phyloP scores from a whole-genome alignment of 1,140 invertebrate genomes.

The Pseudomyrmex dendroicus region DNA sequence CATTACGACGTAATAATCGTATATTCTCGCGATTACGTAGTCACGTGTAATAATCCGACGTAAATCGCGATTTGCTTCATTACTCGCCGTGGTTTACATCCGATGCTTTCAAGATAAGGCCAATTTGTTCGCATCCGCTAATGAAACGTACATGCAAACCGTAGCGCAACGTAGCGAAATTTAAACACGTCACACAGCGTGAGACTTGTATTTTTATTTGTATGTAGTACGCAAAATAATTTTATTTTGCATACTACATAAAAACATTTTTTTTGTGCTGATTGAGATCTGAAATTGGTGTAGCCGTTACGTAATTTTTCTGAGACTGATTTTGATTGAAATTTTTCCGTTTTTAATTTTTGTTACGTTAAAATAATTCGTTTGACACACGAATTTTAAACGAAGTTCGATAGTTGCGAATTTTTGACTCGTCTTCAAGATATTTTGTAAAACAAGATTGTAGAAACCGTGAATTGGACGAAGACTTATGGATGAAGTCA shows the following conservation, averaged over 20 bases:
- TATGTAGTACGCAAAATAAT: too few relatives aligned
- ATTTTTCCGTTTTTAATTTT: too few relatives aligned
- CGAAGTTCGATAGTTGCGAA: not conserved
- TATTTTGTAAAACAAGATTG: slow-evolving; percentile 57
- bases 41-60: not conserved
- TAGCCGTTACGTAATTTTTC: too few relatives aligned
- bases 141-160: slow-evolving; percentile 38
- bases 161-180: slow-evolving; percentile 3
- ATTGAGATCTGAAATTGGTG: too few relatives aligned
- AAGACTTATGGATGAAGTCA: slow-evolving; percentile 23
- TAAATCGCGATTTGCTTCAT: slow-evolving; percentile 49
- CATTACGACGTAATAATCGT: slow-evolving; percentile 27
- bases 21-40: slow-evolving; percentile 35
- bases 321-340: too few relatives aligned
- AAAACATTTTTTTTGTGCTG: too few relatives aligned
- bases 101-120: slow-evolving; percentile 31
- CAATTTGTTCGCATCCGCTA: slow-evolving; percentile 51
- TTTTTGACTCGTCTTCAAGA: slow-evolving; percentile 62
- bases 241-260: too few relatives aligned
- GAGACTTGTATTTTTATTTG: not conserved
- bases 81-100: slow-evolving; percentile 34
- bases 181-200: slow-evolving; percentile 19
- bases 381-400: not conserved
- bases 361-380: too few relatives aligned
- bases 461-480: slow-evolving; percentile 44